Evolutionary conservation across 92 coral and sea anemone species (phyloP).

Genomic region (Parazoanthus darwini): DNA sequence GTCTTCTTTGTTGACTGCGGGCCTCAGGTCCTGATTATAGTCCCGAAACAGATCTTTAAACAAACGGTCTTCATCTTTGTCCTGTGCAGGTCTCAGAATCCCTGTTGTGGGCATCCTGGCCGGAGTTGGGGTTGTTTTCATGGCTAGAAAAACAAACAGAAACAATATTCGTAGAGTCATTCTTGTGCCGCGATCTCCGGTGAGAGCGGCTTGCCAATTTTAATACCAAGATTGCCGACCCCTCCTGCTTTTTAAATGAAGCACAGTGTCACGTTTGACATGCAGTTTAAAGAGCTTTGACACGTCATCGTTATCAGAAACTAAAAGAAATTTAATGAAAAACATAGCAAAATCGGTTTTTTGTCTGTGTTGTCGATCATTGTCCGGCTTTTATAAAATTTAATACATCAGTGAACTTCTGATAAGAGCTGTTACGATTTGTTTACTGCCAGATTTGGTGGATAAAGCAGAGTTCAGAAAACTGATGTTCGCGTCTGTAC

Average conservation of each 20-base stretch:
- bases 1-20: constrained; percentile 31
- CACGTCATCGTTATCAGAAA: neutral
- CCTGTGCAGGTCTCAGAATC: constrained; percentile 19
- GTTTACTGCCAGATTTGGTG: neutral
- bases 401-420: neutral
- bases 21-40: constrained; percentile 28
- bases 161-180: constrained; percentile 1
- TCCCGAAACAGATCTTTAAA: constrained; percentile 26
- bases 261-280: neutral
- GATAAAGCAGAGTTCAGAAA: neutral
- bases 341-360: no score
- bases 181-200: neutral
- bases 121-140: constrained; percentile 8
- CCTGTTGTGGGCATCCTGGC: constrained; percentile 27
- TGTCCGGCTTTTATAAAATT: neutral
- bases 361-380: neutral
- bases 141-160: constrained; percentile 23
- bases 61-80: constrained; percentile 38
- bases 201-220: neutral
- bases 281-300: neutral
- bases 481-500: neutral
- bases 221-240: neutral
- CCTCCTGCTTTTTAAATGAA: constrained; percentile 20
- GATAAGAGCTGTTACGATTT: neutral
- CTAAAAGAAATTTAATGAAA: neutral